These are phyloP conservation scores for Melipona beecheii DNA, from an alignment of 2,888 invertebrate species.

Conservation along the genomic window DNA sequence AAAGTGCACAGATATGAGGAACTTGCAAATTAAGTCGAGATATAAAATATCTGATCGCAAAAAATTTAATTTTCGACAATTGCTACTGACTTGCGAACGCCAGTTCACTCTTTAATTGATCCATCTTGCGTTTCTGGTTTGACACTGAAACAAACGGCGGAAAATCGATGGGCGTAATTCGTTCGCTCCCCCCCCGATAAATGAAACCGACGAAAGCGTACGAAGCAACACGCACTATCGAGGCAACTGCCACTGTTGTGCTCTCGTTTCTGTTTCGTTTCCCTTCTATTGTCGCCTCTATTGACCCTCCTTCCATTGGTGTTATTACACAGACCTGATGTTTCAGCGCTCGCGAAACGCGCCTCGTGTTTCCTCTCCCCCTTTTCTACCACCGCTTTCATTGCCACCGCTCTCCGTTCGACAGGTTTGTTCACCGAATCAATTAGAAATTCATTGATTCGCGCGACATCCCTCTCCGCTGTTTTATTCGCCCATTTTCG, in stretches of 20 bases:
- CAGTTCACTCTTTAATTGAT: neutral
- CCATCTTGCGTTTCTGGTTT: neutral
- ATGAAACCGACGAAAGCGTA: constrained; percentile 15
- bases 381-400: constrained; percentile 2
- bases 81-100: neutral
- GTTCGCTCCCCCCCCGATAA: neutral
- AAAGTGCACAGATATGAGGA: neutral
- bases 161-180: constrained; percentile 4
- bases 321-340: constrained; percentile 49
- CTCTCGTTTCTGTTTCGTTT: constrained; percentile 55
- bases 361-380: constrained; percentile 33
- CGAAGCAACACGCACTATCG: constrained; percentile 19
- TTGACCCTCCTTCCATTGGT: constrained; percentile 42
- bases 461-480: neutral
- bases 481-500: neutral
- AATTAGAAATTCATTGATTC: neutral
- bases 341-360: constrained; percentile 46
- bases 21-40: neutral
- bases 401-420: neutral
- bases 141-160: neutral
- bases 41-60: neutral
- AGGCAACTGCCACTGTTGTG: constrained; percentile 24
- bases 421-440: neutral
- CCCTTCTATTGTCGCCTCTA: constrained; percentile 51
- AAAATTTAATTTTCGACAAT: neutral